A percentile compares a stretch with the other conserved stretches of the same genome.
Evolutionary conservation across 2,888 invertebrate species (phyloP).

Genomic region (Esperia sulphurella): DNA sequence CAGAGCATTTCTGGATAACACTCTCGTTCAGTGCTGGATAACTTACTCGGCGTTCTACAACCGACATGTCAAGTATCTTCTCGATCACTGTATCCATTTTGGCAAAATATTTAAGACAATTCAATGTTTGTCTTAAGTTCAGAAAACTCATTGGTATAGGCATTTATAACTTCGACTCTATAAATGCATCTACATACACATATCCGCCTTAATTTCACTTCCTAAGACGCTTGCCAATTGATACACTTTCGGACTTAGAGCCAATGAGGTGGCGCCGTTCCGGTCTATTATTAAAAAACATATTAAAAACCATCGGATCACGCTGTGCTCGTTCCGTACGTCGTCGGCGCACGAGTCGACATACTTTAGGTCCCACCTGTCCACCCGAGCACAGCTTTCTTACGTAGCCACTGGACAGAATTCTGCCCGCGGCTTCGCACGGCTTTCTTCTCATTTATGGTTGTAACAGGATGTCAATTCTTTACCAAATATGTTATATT

Average conservation of each 20-base stretch:
- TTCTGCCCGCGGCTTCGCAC: too few species aligned
- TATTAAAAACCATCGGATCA: slow-evolving; percentile 31
- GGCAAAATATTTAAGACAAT: too few species aligned
- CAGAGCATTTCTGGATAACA: too few species aligned
- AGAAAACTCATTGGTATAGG: neutral
- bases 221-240: slow-evolving; percentile 59
- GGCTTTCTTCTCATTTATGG: too few species aligned
- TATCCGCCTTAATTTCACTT: slow-evolving; percentile 31
- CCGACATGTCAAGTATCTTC: too few species aligned
- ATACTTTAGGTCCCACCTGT: slow-evolving; percentile 9
- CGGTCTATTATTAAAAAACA: slow-evolving; percentile 44
- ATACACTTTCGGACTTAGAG: slow-evolving; percentile 41
- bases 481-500: too few species aligned
- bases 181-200: neutral
- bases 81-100: too few species aligned
- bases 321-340: slow-evolving; percentile 15
- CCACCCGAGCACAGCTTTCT: neutral
- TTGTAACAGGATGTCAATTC: too few species aligned
- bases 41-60: too few species aligned
- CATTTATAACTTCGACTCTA: neutral
- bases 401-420: too few species aligned
- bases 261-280: slow-evolving; percentile 32
- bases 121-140: too few species aligned
- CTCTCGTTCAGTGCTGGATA: too few species aligned
- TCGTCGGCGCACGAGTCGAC: neutral